Base-by-base conservation (phyloP, 2,113 vertebrate species). In the Lycocorax pyrrhopterus region DNA sequence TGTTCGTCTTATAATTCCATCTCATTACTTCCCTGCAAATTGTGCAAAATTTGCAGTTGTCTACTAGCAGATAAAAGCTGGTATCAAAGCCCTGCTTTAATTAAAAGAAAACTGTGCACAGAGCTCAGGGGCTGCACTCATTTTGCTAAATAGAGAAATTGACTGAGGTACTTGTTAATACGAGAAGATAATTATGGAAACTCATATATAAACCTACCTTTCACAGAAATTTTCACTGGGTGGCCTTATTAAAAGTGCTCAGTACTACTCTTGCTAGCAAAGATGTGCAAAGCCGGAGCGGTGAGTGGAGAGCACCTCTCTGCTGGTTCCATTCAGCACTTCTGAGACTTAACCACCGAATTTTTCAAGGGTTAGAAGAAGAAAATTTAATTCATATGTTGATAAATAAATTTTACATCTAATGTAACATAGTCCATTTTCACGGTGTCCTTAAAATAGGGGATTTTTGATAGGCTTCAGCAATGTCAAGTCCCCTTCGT, bases 31-130 rank as follows among this genome's bases (percentile, higher is more conserved):
- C 39, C 46, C 56, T 83, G 79, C 78, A 76, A 94, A n/a, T 80
- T 21, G 23, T 43, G 39, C 37, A 62, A 37, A 33, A 86, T 74
- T 80, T 89, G 53, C 32, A 62, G 10, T 41, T 78, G 39, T 51
- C 68, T 86, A 29, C 49, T 23, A 41, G 21, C 43, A 91, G 29
- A 69, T 71, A 82, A 63, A 83, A 86, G 33, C 52, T 68, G 56
- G 13, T 78, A 53, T 19, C 27, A 90, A 96, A 96, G 9, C 59
- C n/a, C 46, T 25, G 35, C n/a, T 91, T 89, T 80, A 88, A 75
- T 90, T 73, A 94, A 75, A 29, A 92, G 32, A n/a, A 94, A 93
- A 41, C 39, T 13, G 4, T 83, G 91, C 78, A 35, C 52, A 60
- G 60, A 66, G 60, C 47, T 87, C 72, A 92, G 26, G 49, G 52